These are phyloP conservation scores for Saguinus midas DNA, from an alignment of 2,113 vertebrate genomes.

Conservation along the genomic window DNA sequence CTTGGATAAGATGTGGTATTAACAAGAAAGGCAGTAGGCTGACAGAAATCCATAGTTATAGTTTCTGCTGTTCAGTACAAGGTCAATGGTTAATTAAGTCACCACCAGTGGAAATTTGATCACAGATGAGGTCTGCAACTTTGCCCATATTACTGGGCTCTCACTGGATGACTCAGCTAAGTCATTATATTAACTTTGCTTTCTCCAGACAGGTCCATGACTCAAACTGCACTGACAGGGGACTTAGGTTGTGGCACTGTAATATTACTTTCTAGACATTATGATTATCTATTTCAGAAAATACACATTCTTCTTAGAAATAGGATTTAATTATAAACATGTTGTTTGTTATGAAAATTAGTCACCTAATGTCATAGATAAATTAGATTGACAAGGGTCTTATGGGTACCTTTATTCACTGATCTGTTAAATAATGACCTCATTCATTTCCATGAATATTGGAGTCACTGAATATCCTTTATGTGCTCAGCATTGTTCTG, in stretches of 20 bases:
- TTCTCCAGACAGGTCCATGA: not conserved
- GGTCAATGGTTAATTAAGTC: conserved; percentile 63
- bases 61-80: conserved; percentile 42
- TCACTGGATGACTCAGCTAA: conserved; percentile 46
- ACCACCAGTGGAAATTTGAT: conserved; percentile 51
- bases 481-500: not conserved
- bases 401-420: not conserved
- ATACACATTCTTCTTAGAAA: not conserved
- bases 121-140: conserved; percentile 31
- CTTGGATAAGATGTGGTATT: conserved; percentile 9
- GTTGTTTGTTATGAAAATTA: conserved; percentile 40
- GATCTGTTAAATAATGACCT: not conserved
- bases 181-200: conserved; percentile 53
- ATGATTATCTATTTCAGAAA: conserved; percentile 30
- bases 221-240: not conserved
- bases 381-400: not conserved
- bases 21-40: not conserved
- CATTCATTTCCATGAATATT: not conserved
- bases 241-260: not conserved
- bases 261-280: conserved; percentile 1
- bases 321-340: not conserved
- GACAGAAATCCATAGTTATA: conserved; percentile 35
- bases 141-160: not conserved
- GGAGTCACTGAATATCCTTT: not conserved
- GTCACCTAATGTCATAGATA: not conserved